Base-by-base conservation (phyloP, 2,888 invertebrate genomes). In the Seladonia tumulorum region DNA sequence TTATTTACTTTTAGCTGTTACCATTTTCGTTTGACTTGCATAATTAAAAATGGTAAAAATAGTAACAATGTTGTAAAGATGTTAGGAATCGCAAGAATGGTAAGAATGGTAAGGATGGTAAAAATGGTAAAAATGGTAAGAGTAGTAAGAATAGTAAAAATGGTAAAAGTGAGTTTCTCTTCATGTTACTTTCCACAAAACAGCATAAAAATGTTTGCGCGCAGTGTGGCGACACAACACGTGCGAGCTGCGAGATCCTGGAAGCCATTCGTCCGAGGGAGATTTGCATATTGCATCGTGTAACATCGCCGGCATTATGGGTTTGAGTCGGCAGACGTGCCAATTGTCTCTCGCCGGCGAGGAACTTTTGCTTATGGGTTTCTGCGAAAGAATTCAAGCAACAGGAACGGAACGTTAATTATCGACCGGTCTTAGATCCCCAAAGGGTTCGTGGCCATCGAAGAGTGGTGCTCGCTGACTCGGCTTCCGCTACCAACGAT, bases 401-500 rank as follows among this genome's bases (percentile, higher is more conserved):
- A 91, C 91, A 91, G 84, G 90, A 87, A 88, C 87, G 91, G 91
- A 90, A 92, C 84, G 92, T 91, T 93, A 93, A 93, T 93, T 93
- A 92, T 91, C 90, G 88, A 89, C 86, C 89, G 83, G 89, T 87
- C 90, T 91, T 88, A 87, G 86, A 88, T 86, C 82, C 80, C 72
- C 81, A 60, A 74, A 72, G 82, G 80, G 72, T 72, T 68, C 73
- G 71, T 53, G 77, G 45, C 22, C 35, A 53, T 72, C 70, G 42
- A 60, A 42, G n/a, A 42, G 18, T 81, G 47, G 47, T 60, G 16
- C 66, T 77, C 63, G 63, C 45, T 60, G 73, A 39, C 35, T 29
- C 66, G 63, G 85, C 82, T 89, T 88, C 88, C 87, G 88, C 82
- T 83, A 78, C 68, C 63, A 77, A 80, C 90, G 87, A 89, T 86